Conservation (phyloP, 2,113 vertebrate species). For the Calidris pugnax region DNA sequence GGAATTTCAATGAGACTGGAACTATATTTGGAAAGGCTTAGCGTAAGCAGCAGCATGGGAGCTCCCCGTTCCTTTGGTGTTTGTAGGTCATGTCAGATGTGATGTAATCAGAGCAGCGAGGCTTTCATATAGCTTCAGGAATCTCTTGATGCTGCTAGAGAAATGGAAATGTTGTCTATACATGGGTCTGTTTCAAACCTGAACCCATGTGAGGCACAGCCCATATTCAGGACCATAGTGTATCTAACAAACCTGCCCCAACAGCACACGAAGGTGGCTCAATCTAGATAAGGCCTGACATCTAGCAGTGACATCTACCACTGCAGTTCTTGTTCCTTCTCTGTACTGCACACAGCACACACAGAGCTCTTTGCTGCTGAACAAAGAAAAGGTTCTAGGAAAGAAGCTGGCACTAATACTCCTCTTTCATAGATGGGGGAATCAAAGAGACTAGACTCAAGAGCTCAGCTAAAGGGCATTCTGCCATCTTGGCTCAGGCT, state of each 20-base stretch:
- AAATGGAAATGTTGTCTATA: background rate
- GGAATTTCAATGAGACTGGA: conserved; percentile 65
- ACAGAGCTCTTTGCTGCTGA: background rate
- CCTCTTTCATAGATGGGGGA: background rate
- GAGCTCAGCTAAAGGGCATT: background rate
- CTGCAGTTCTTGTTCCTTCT: background rate
- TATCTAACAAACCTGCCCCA: background rate
- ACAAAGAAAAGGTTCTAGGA: background rate
- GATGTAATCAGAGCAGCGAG: conserved; percentile 63
- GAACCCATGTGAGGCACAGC: background rate
- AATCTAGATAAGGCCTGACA: background rate
- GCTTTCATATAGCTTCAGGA: conserved; percentile 41
- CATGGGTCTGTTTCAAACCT: background rate
- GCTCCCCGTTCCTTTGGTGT: conserved; percentile 65
- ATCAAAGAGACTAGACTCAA: background rate
- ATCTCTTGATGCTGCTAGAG: conserved; percentile 24
- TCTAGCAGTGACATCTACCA: conserved; percentile 10
- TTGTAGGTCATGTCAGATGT: conserved; percentile 72
- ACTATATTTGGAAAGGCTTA: conserved; percentile 74
- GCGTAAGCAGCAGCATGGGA: conserved; percentile 61
- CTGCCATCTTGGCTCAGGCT: conserved; percentile 23
- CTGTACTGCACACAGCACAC: background rate
- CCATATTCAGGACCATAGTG: background rate
- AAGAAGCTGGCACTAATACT: background rate
- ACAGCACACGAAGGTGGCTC: background rate